phyloP scores from a whole-genome alignment of 2,888 invertebrate genomes.

The Schrankia costaestrigalis region DNA sequence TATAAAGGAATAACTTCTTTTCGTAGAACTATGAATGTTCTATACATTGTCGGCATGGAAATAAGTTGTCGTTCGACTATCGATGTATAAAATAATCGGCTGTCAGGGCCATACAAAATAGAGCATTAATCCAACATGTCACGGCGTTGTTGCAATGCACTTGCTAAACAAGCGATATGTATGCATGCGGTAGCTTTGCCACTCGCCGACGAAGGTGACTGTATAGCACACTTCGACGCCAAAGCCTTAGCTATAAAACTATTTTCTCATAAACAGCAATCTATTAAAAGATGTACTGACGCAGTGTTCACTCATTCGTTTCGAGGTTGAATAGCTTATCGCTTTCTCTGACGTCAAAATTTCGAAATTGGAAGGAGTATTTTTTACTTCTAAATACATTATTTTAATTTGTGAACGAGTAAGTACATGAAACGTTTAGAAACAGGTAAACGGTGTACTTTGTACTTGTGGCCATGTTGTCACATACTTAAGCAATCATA shows the following conservation, averaged over 20 bases:
- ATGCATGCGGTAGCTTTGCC: conserved; percentile 47
- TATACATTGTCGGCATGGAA: no score
- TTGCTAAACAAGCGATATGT: conserved; percentile 59
- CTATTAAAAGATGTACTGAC: conserved; percentile 38
- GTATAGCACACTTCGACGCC: conserved; percentile 26
- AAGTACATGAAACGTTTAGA: conserved; percentile 11
- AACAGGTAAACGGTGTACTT: conserved; percentile 13
- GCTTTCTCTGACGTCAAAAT: conserved; percentile 42
- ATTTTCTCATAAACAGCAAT: conserved; percentile 31
- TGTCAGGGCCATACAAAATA: conserved; percentile 49
- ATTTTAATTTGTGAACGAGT: no score
- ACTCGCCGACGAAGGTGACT: conserved; percentile 43
- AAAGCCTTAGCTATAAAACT: conserved; percentile 27
- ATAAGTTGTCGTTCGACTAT: conserved; percentile 31
- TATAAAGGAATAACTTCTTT: conserved; percentile 7
- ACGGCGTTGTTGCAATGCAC: conserved; percentile 60
- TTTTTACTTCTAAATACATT: conserved; percentile 20
- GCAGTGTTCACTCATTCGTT: conserved; percentile 32
- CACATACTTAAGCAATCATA: conserved; percentile 5
- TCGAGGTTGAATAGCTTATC: conserved; percentile 21
- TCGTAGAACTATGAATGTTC: no score
- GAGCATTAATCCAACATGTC: conserved; percentile 55
- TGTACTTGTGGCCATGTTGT: conserved; percentile 11
- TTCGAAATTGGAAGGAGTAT: conserved; percentile 22
- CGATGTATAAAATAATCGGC: conserved; percentile 32